These are phyloP conservation scores for Pseudococcus jackbeardsleyi DNA, from an alignment of 2,888 invertebrate genomes.

Conservation along the genomic window DNA sequence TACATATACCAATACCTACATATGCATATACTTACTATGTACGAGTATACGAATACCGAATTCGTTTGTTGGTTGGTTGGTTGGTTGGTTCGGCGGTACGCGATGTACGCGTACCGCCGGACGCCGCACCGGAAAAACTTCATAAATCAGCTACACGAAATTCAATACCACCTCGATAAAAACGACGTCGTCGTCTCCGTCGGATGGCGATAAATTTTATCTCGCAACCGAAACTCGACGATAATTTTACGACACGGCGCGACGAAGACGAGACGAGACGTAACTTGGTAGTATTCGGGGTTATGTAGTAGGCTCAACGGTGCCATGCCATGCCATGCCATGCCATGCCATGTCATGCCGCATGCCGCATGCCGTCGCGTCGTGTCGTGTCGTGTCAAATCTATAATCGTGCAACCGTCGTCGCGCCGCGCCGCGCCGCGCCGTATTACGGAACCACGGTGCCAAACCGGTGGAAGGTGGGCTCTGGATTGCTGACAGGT, in stretches of 20 bases:
- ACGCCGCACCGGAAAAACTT: conserved; percentile 48
- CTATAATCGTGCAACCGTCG: too few species aligned
- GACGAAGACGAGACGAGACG: neutral
- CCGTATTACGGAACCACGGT: too few species aligned
- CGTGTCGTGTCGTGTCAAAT: too few species aligned
- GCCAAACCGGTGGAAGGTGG: too few species aligned
- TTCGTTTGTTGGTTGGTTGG: too few species aligned
- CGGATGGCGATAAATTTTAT: conserved; percentile 52
- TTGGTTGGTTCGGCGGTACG: too few species aligned
- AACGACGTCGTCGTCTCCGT: neutral
- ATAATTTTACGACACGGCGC: neutral
- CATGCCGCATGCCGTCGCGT: too few species aligned
- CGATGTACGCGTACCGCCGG: neutral
- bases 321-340: neutral
- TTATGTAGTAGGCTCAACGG: neutral
- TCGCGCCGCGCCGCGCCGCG: too few species aligned
- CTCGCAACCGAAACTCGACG: conserved; percentile 22
- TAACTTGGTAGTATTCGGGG: neutral
- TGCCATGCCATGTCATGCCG: neutral
- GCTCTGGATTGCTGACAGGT: too few species aligned
- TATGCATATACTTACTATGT: too few species aligned
- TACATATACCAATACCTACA: too few species aligned
- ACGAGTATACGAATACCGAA: too few species aligned
- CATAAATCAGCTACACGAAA: conserved; percentile 52
- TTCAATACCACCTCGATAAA: neutral